These are phyloP conservation scores for Phenacoccus solenopsis DNA, from an alignment of 1,140 invertebrate species.

Conservation along the genomic window DNA sequence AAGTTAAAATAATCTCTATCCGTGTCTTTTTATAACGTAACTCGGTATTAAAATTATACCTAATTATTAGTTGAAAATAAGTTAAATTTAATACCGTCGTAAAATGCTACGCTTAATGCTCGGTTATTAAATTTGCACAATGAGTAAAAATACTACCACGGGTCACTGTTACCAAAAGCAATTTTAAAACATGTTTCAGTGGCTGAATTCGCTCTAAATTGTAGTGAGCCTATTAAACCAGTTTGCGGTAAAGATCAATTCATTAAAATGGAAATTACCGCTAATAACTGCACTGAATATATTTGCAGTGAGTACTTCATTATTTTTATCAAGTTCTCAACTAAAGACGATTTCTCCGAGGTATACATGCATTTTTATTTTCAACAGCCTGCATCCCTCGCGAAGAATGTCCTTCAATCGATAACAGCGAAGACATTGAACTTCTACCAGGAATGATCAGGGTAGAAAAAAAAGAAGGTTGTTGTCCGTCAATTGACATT, in stretches of 20 bases:
- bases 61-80: no score
- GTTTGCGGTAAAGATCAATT: slow-evolving; percentile 53
- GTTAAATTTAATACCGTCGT: no score
- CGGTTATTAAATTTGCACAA: no score
- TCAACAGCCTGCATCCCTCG: slow-evolving; percentile 54
- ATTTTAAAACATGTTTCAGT: no score
- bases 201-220: slow-evolving; percentile 30
- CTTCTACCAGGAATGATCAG: slow-evolving; percentile 46
- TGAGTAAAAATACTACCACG: no score
- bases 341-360: no score
- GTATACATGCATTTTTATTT: no score
- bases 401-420: slow-evolving; percentile 46
- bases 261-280: slow-evolving; percentile 33
- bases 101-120: no score
- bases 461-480: slow-evolving; percentile 45
- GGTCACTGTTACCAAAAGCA: no score
- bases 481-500: slow-evolving; percentile 47
- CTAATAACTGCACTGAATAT: slow-evolving; percentile 35
- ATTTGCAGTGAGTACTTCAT: slow-evolving; percentile 46
- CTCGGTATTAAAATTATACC: no score
- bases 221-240: slow-evolving; percentile 47
- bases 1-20: no score
- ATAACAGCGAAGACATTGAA: slow-evolving; percentile 31
- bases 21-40: no score
- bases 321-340: not conserved